Conservation (phyloP, 64 coral and sea anemone species). For the Acropora tenuis region DNA sequence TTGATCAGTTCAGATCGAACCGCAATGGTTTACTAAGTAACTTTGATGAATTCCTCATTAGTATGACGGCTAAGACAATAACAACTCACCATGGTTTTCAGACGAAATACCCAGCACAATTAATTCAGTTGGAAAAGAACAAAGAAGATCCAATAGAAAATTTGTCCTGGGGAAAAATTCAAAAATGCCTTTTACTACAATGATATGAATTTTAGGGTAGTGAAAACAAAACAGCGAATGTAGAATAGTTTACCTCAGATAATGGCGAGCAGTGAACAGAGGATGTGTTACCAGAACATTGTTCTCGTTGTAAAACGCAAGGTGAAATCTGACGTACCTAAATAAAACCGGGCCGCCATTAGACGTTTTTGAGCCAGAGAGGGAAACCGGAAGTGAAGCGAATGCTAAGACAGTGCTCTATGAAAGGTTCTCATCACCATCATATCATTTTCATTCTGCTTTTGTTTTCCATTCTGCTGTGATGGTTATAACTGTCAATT, state of each 20-base stretch:
- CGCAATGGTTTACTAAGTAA: no score
- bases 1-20: no score
- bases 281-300: slow-evolving; percentile 87
- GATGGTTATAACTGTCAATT: no score
- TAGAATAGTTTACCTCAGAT: slow-evolving; percentile 55
- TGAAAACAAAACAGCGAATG: neutral
- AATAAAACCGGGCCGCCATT: neutral
- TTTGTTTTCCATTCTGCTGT: no score
- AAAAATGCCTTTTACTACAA: neutral
- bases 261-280: slow-evolving; percentile 70
- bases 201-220: neutral
- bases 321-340: slow-evolving; percentile 89
- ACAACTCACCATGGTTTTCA: slow-evolving; percentile 63
- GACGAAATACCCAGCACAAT: slow-evolving; percentile 80
- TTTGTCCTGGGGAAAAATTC: slow-evolving; percentile 53
- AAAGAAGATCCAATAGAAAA: slow-evolving; percentile 75
- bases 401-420: no score
- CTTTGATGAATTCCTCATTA: no score
- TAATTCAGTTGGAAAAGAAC: slow-evolving; percentile 76
- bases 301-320: slow-evolving; percentile 85
- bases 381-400: no score
- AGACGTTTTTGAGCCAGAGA: no score
- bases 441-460: no score
- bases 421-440: no score
- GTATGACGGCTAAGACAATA: neutral